These are phyloP conservation scores for Columba janthina DNA, from an alignment of 2,113 vertebrate genomes.

Conservation along the genomic window DNA sequence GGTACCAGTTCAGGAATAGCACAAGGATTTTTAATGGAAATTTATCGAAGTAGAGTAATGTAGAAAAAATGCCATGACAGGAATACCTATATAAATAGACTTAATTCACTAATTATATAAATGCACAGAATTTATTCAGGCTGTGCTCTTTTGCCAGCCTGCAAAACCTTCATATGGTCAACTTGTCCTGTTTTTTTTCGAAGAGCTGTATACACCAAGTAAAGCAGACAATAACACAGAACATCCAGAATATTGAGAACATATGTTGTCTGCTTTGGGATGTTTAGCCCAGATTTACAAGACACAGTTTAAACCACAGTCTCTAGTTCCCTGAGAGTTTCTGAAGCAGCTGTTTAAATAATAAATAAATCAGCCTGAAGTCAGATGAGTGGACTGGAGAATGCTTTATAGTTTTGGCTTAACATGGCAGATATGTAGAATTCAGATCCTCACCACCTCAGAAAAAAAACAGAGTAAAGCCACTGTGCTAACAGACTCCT, in stretches of 20 bases:
- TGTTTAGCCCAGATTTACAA: neutral
- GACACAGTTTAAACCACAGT: neutral
- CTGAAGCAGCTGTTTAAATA: slow-evolving; percentile 5
- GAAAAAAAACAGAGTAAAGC: neutral
- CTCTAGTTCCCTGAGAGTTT: neutral
- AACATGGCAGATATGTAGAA: neutral
- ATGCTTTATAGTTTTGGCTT: neutral
- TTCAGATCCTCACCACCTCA: neutral
- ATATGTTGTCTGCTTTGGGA: neutral
- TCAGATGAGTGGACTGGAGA: neutral
- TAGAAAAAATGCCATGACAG: neutral
- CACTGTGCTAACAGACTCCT: neutral
- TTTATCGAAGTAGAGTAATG: neutral
- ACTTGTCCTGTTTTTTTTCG: neutral
- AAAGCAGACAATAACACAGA: neutral
- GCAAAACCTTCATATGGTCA: neutral
- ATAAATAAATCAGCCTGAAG: neutral
- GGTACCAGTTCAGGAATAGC: neutral
- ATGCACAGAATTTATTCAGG: neutral
- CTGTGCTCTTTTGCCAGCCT: neutral
- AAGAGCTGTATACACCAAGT: neutral
- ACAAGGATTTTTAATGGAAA: neutral
- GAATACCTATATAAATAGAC: neutral
- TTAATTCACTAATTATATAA: neutral
- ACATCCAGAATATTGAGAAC: neutral